phyloP scores from a whole-genome alignment of 2,797 vertebrate species.

The Phylloscopus collybita region DNA sequence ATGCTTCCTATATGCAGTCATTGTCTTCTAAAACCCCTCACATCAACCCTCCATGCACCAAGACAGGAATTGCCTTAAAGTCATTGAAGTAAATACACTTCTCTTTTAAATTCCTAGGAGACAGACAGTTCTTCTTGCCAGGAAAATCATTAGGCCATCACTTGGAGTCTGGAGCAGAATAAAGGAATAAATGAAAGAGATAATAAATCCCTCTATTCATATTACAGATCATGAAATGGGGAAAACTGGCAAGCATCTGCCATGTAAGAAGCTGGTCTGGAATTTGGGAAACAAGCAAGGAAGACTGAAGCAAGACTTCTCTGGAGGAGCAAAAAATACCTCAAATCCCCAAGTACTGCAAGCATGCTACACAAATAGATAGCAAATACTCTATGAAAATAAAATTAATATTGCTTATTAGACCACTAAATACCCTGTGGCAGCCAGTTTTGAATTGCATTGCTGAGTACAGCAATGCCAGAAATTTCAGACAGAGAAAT shows the following conservation, averaged over 20 bases:
- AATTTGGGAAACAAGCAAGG: neutral
- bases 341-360: neutral
- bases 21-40: neutral
- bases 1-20: neutral
- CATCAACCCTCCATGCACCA: rapidly evolving
- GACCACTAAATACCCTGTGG: neutral
- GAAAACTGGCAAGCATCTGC: neutral
- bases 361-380: neutral
- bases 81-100: neutral
- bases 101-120: neutral
- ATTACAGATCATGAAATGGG: neutral
- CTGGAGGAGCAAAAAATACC: neutral
- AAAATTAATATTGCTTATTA: neutral
- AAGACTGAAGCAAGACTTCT: neutral
- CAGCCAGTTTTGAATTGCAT: neutral
- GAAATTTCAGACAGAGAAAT: constrained; percentile 14
- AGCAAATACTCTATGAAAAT: neutral
- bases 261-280: neutral
- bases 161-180: neutral
- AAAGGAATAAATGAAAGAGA: constrained; percentile 6
- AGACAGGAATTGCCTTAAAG: neutral
- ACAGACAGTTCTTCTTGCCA: neutral
- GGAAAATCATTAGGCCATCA: neutral
- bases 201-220: constrained; percentile 19
- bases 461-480: neutral